Evolutionary conservation across 2,113 vertebrate species (phyloP).

Genomic region (Actenoides lindsayi): DNA sequence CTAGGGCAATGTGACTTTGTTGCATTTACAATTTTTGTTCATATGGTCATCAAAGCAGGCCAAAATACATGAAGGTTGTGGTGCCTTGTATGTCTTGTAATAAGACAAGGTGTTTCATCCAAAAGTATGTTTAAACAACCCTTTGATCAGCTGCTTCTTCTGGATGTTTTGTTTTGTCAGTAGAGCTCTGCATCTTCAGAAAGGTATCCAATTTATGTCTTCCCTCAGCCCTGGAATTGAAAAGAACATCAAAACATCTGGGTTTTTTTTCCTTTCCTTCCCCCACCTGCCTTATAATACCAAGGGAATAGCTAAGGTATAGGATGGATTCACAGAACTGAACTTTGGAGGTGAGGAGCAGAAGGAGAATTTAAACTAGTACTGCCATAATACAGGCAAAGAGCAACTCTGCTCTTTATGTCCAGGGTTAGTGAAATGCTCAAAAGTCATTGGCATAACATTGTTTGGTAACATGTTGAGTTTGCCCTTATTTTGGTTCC

Average conservation of each 20-base stretch:
- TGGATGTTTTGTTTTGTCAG: background rate
- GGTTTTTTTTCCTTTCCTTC: background rate
- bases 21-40: background rate
- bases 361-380: background rate
- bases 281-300: background rate
- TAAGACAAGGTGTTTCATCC: background rate
- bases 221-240: background rate
- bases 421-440: background rate
- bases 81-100: background rate
- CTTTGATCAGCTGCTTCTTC: background rate
- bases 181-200: background rate
- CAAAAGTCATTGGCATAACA: background rate
- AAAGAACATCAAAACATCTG: background rate
- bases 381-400: background rate
- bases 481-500: background rate
- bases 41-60: background rate
- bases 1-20: conserved; percentile 2
- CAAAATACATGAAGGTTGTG: background rate
- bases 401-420: background rate
- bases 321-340: background rate
- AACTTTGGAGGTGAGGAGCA: background rate
- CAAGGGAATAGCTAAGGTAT: background rate
- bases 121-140: background rate
- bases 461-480: background rate
- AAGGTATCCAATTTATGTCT: background rate